phyloP scores from a whole-genome alignment of 2,888 invertebrate species.

The Nephrocerus scutellatus region DNA sequence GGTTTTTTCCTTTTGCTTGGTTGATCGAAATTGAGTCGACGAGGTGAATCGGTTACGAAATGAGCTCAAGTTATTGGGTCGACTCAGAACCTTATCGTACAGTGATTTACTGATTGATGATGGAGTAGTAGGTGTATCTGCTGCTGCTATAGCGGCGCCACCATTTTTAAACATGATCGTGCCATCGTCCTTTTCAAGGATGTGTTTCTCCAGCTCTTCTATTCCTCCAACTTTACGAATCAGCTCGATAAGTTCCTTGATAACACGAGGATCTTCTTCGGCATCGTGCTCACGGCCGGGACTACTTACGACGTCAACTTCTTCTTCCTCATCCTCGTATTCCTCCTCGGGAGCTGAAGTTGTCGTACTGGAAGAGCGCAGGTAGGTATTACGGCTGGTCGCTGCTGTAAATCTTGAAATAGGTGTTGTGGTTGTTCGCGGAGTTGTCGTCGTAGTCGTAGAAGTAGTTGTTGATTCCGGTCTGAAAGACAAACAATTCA shows the following conservation, averaged over 20 bases:
- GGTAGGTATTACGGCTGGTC: conserved; percentile 43
- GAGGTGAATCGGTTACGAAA: conserved; percentile 40
- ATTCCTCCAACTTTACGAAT: conserved; percentile 85
- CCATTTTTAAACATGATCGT: conserved; percentile 46
- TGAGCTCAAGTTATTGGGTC: conserved; percentile 37
- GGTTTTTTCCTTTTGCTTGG: conserved; percentile 17
- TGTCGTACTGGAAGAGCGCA: conserved; percentile 45
- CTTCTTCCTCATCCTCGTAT: conserved; percentile 48
- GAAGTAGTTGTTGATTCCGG: conserved; percentile 52
- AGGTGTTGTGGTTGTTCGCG: conserved; percentile 46
- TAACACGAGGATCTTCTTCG: conserved; percentile 53
- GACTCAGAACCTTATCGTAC: conserved; percentile 65
- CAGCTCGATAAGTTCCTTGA: conserved; percentile 74
- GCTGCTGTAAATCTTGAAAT: conserved; percentile 47
- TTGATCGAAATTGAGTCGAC: conserved; percentile 25
- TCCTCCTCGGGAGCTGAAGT: conserved; percentile 48
- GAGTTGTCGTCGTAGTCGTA: conserved; percentile 43
- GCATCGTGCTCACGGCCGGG: conserved; percentile 29
- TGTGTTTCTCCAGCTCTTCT: conserved; percentile 75
- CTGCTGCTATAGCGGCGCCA: conserved; percentile 33
- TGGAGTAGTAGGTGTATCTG: conserved; percentile 50
- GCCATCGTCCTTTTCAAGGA: conserved; percentile 54
- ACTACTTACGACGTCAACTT: conserved; percentile 24
- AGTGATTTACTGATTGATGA: conserved; percentile 66
- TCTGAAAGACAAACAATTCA: conserved; percentile 28